These are phyloP conservation scores for Agrotis ipsilon DNA, from an alignment of 2,888 invertebrate genomes.

Conservation along the genomic window DNA sequence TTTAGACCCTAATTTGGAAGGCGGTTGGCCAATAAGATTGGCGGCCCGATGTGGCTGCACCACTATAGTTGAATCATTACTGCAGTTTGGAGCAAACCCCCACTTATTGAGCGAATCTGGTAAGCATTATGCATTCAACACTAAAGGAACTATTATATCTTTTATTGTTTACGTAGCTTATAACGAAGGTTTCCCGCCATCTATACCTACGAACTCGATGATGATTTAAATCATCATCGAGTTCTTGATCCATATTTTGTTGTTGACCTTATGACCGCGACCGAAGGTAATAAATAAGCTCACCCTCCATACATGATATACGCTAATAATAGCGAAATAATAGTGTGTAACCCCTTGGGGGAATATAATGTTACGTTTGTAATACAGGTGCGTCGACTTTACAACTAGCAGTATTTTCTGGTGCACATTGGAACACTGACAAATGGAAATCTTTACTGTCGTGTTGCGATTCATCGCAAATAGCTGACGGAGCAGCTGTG, in stretches of 20 bases:
- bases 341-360: not conserved
- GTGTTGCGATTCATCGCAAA: constrained; percentile 86
- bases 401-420: constrained; percentile 86
- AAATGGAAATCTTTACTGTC: constrained; percentile 83
- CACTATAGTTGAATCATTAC: constrained; percentile 78
- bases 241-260: too few species aligned
- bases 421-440: constrained; percentile 80
- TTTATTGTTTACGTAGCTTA: too few species aligned
- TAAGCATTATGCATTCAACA: constrained; percentile 72
- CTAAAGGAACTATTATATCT: too few species aligned
- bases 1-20: constrained; percentile 83
- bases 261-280: too few species aligned
- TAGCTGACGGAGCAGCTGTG: constrained; percentile 88
- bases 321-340: not conserved
- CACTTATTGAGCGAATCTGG: constrained; percentile 84
- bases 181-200: too few species aligned
- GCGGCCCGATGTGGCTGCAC: constrained; percentile 83
- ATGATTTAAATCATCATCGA: too few species aligned
- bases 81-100: constrained; percentile 85
- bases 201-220: too few species aligned
- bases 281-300: too few species aligned
- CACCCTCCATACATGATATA: too few species aligned
- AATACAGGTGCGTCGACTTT: constrained; percentile 84
- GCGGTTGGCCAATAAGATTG: constrained; percentile 86
- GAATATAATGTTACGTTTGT: not conserved